Conservation (phyloP, 2,797 vertebrate species). For the Melanotaenia maccullochi region DNA sequence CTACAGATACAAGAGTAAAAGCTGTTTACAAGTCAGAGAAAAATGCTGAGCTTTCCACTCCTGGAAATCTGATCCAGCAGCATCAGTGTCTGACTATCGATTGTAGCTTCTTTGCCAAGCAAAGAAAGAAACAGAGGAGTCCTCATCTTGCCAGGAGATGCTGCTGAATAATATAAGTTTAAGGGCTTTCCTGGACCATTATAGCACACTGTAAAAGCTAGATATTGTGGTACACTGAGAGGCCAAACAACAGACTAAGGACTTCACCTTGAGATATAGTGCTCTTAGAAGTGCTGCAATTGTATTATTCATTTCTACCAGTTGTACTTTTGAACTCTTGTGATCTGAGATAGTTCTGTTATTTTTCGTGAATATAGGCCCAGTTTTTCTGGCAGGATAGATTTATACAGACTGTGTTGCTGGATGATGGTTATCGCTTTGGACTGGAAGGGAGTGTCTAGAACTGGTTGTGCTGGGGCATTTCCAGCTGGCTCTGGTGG, state of each 20-base stretch:
- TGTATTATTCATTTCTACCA: not conserved
- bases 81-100: constrained; percentile 39
- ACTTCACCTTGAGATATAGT: not conserved
- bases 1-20: not conserved
- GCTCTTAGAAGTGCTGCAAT: not conserved
- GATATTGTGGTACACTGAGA: constrained; percentile 19
- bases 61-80: constrained; percentile 33
- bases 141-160: constrained; percentile 17
- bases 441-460: constrained; percentile 32
- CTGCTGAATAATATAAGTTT: constrained; percentile 41
- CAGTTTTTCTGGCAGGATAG: constrained; percentile 31
- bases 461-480: constrained; percentile 49
- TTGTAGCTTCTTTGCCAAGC: constrained; percentile 15
- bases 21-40: constrained; percentile 16
- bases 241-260: constrained; percentile 20
- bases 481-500: constrained; percentile 60
- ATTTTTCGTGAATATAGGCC: constrained; percentile 2
- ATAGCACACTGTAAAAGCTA: not conserved
- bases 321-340: not conserved
- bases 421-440: constrained; percentile 37
- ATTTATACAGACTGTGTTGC: constrained; percentile 31
- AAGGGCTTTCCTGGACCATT: not conserved
- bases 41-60: constrained; percentile 14
- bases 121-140: constrained; percentile 15
- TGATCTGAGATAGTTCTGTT: constrained; percentile 7